Base-by-base conservation (phyloP, 2,888 invertebrate species). In the Hylaea fasciaria region DNA sequence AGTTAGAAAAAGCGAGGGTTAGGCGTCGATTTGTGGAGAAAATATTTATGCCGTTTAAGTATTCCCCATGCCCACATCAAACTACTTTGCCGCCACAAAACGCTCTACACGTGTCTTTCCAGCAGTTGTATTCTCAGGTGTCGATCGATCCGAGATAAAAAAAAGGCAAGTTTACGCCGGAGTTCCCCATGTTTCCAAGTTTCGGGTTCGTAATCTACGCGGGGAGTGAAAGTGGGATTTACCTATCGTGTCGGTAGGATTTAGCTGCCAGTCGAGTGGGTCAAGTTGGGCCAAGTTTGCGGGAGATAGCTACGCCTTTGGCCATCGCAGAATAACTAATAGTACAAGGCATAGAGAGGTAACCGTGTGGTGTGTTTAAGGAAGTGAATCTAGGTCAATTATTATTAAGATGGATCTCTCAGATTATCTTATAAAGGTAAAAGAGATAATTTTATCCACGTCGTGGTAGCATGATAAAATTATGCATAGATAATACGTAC, bases 181-280 rank as follows among this genome's bases (percentile, higher is more conserved):
- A 37, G 35, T 41, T 59, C 41, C 37, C 17, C 22, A 50, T 51
- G 37, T 51, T 47, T 16, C 35, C 9, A 60, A 60, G 51, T 60
- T 60, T 50, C 13, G 55, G 54, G 60, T 50, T 35, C 51, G 60
- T 55, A 55, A 60, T 60, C 55, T 60, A 55, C 50, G 50, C 50
- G 40, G 10, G n/a, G 47, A 29, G 17, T 14, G 32, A 17, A 49
- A 22, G 22, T 9, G 37, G 55, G 60, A 50, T 60, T 60, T 60
- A 55, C 45, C 40, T 55, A 54, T 53, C 53, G 39, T 29, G 29
- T 43, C 53, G 50, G 47, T 37, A 41, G 60, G 60, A 55, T 60
- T 60, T 51, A 51, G 35, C 40, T 55, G 54, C 51, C 55, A 46
- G 37, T 44, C 10, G 17, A 35, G 32, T 49, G 16, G n/a, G 13